Evolutionary conservation across 1,140 invertebrate genomes (phyloP), one percentile per base, ranked within the genome.

Genomic region (Drosophila chauvacae): DNA sequence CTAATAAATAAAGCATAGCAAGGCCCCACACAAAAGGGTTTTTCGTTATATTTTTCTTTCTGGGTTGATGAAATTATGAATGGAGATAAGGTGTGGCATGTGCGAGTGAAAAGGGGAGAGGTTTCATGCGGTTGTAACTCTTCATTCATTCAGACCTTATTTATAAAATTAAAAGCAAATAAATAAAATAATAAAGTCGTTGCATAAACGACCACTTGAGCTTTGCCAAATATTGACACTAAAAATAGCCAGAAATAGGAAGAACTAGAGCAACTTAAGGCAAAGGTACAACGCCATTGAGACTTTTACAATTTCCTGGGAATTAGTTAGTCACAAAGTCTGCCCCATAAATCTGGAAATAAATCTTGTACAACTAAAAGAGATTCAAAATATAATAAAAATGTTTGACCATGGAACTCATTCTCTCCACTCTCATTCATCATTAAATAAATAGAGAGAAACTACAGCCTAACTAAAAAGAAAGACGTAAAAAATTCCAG

Each of bases 11-110:
- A 88, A 69, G 57, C 83, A 62, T 76, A 69, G 83, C 63, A 77
- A 64, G 72, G 75, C 77, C 77, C 71, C 66, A 42, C 59, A 80
- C 71, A 81, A 63, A 77, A 69, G 62, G 50, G 55, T 72, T 61
- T 72, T 58, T 74, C 70, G 70, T 62, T 64, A 56, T 64, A 50
- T 66, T 53, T 66, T 87, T 3, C n/a, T 51, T 87, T 84, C 62
- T 88, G 77, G 85, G 69, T 86, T 90, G 90, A 91, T 88, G 85
- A 88, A 88, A 88, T 88, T 88, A 88, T 88, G 85, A 88, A 88
- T 88, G 85, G 74, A 79, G 85, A 88, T 90, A 88, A 90, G 81
- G 84, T 88, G 86, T 80, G 84, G 68, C 72, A 64, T 68, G 47
- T 60, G 62, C 33, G 55, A 42, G n/a, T 42, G 56, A 23, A 20